Evolutionary conservation across 2,797 vertebrate genomes (phyloP).

Genomic region (Spondyliosoma cantharus): DNA sequence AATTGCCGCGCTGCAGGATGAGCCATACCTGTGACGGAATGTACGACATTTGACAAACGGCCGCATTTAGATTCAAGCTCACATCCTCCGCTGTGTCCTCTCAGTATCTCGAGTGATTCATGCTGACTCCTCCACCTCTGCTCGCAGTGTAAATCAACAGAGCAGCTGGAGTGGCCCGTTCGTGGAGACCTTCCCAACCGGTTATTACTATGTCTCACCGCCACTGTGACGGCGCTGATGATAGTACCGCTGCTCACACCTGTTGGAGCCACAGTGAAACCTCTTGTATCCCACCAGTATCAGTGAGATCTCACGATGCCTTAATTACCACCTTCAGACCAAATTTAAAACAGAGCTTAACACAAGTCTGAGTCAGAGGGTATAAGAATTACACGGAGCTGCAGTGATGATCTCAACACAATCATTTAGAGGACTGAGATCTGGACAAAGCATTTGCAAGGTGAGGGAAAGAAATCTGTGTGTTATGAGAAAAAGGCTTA

Average conservation of each 20-base stretch:
- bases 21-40: conserved; percentile 61
- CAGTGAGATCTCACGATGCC: not conserved
- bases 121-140: conserved; percentile 65
- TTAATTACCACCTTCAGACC: conserved; percentile 49
- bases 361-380: conserved; percentile 33
- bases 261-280: conserved; percentile 48
- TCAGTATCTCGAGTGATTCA: conserved; percentile 71
- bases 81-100: conserved; percentile 62
- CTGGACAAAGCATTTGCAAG: no score
- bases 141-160: conserved; percentile 60
- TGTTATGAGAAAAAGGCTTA: no score
- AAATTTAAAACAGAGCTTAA: conserved; percentile 41
- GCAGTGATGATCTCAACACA: conserved; percentile 15
- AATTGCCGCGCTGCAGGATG: conserved; percentile 21
- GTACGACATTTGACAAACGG: conserved; percentile 63
- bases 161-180: conserved; percentile 41
- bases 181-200: conserved; percentile 15
- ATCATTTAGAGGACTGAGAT: not conserved
- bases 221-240: conserved; percentile 29
- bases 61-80: conserved; percentile 78
- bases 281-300: conserved; percentile 23
- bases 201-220: conserved; percentile 61
- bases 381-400: conserved; percentile 18
- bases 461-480: not conserved
- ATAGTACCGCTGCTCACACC: conserved; percentile 51